Percentiles rank a stretch among this genome's conserved stretches.
Evolutionary conservation across 2,888 invertebrate genomes (phyloP).

Genomic region (Eupsilia transversa): DNA sequence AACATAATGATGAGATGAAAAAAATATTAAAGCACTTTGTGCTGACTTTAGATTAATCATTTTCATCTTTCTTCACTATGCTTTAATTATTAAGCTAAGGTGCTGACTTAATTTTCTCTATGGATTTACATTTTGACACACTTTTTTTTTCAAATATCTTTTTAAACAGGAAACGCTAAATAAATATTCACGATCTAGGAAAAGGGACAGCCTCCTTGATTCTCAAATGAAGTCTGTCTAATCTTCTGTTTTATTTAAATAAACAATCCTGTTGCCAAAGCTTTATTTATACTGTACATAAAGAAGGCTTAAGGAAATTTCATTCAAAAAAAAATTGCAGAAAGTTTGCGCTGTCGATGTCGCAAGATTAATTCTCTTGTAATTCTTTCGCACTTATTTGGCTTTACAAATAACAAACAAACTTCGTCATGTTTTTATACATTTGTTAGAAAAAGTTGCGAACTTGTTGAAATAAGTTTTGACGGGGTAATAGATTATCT

Average conservation of each 20-base stretch:
- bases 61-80: background rate
- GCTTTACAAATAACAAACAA: constrained; percentile 39
- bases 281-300: constrained; percentile 31
- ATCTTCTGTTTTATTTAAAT: constrained; percentile 18
- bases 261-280: constrained; percentile 14
- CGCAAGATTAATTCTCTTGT: constrained; percentile 31
- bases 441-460: constrained; percentile 45
- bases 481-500: constrained; percentile 38
- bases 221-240: constrained; percentile 2
- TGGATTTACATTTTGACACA: background rate
- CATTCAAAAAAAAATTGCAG: constrained; percentile 24
- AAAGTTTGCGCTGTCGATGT: background rate
- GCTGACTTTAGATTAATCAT: background rate
- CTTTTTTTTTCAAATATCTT: background rate
- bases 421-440: constrained; percentile 20
- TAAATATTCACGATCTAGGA: background rate
- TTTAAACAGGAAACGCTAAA: background rate
- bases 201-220: background rate
- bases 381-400: constrained; percentile 40
- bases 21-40: background rate
- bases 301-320: constrained; percentile 25
- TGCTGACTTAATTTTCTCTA: background rate
- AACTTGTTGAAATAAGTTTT: constrained; percentile 42
- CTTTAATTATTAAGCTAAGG: background rate
- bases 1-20: background rate